These are phyloP conservation scores for Crematogaster levior DNA, from an alignment of 2,888 invertebrate species.

Conservation along the genomic window DNA sequence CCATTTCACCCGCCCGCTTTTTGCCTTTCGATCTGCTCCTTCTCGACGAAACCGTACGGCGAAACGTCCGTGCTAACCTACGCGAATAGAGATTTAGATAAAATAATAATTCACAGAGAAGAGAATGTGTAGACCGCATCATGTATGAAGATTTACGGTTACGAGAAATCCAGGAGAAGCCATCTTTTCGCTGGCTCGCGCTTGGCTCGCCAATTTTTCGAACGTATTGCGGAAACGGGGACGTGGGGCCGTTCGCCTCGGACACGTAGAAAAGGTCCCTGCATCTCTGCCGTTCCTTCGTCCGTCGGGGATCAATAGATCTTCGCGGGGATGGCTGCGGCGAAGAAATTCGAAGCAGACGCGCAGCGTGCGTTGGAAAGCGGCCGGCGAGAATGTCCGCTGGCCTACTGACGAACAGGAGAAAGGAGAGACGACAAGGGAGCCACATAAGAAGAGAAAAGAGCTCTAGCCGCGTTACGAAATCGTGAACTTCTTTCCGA, in stretches of 20 bases:
- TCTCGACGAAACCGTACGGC: neutral
- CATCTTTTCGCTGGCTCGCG: neutral
- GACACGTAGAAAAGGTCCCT: conserved; percentile 51
- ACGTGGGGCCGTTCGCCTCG: conserved; percentile 65
- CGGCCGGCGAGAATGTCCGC: conserved; percentile 71
- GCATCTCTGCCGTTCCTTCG: conserved; percentile 32
- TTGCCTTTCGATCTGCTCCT: neutral
- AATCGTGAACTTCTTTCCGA: conserved; percentile 40
- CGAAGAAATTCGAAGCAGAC: conserved; percentile 66
- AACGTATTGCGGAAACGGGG: conserved; percentile 65
- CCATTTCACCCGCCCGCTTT: conserved; percentile 38
- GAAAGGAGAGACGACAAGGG: conserved; percentile 68
- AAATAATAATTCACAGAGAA: neutral
- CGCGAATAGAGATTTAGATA: neutral
- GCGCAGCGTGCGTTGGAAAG: conserved; percentile 68
- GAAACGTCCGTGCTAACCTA: neutral
- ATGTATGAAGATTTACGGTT: neutral
- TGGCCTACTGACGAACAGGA: conserved; percentile 74
- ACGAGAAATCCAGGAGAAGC: neutral
- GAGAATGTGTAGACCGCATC: neutral
- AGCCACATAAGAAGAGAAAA: conserved; percentile 60
- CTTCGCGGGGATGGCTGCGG: conserved; percentile 58
- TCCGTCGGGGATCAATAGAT: conserved; percentile 67
- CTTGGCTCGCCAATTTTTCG: conserved; percentile 28
- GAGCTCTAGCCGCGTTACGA: conserved; percentile 67